Evolutionary conservation across 2,113 vertebrate species (phyloP).

Genomic region (human): GRCh38 chr2:144889501-144890000

Average conservation of each 20-base stretch:
- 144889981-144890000: constrained; percentile 45
- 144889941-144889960: background rate
- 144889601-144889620: background rate
- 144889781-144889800: background rate
- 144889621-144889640: background rate
- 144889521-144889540: background rate
- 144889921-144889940: background rate
- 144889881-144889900: background rate
- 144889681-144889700: background rate
- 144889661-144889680: too few relatives aligned
- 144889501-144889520: background rate
- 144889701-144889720: background rate
- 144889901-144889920: background rate
- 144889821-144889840: background rate
- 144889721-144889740: background rate
- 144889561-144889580: too few relatives aligned
- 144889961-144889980: background rate
- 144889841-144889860: background rate
- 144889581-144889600: background rate
- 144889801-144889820: background rate
- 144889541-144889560: background rate
- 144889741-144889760: background rate
- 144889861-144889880: background rate
- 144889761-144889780: background rate
- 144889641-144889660: background rate